Percentiles rank a stretch among this genome's conserved stretches.
Evolutionary conservation across 2,888 invertebrate genomes (phyloP).

Genomic region (Eudasyphora cyanicolor): DNA sequence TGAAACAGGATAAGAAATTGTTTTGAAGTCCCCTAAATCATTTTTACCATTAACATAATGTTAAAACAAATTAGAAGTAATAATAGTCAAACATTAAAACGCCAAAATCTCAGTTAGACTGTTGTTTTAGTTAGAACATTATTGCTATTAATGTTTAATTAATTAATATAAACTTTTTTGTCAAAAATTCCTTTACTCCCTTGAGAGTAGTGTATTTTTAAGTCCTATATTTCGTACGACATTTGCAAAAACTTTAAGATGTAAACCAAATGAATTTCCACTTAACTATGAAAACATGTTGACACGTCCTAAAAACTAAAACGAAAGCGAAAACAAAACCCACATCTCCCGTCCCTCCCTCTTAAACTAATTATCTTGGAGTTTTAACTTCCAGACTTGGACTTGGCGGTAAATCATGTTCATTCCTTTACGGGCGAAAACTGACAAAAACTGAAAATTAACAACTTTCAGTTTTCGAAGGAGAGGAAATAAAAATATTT

Average conservation of each 20-base stretch:
- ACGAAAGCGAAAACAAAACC: not conserved
- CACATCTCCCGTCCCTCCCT: not conserved
- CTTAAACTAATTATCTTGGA: slow-evolving; percentile 4
- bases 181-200: too few species aligned
- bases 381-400: slow-evolving; percentile 3
- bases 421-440: not conserved
- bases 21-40: too few species aligned
- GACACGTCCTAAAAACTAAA: not conserved
- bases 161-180: too few species aligned
- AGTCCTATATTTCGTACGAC: too few species aligned
- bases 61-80: too few species aligned
- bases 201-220: too few species aligned
- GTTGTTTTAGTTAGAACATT: too few species aligned
- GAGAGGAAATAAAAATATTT: slow-evolving; percentile 55
- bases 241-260: not conserved
- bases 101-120: too few species aligned
- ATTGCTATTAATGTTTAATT: too few species aligned
- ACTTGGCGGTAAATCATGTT: not conserved
- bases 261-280: not conserved
- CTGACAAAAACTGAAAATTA: slow-evolving; percentile 8
- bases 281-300: not conserved
- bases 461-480: slow-evolving; percentile 24
- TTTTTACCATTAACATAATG: too few species aligned
- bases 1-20: too few species aligned
- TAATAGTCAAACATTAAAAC: too few species aligned